These are phyloP conservation scores for Drosophila dunni DNA, from an alignment of 1,140 invertebrate species.

Conservation along the genomic window DNA sequence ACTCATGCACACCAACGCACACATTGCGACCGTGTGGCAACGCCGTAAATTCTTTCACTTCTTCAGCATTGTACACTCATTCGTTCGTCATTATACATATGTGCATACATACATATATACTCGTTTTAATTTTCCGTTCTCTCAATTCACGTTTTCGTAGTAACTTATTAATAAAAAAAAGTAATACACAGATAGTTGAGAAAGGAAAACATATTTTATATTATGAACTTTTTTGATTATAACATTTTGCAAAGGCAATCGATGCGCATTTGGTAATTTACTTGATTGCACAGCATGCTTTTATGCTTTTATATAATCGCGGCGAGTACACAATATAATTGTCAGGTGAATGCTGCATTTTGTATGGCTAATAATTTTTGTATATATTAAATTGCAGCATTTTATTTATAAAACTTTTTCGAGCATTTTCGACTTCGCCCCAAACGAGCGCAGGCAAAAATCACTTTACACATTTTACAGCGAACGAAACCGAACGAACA, in stretches of 20 bases:
- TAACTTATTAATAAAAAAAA: constrained; percentile 68
- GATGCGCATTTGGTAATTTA: constrained; percentile 73
- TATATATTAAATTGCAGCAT: constrained; percentile 50
- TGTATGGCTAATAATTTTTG: constrained; percentile 33
- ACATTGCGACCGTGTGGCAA: constrained; percentile 61
- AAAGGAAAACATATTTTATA: constrained; percentile 21
- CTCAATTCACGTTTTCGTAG: constrained; percentile 63
- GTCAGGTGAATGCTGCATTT: constrained; percentile 35
- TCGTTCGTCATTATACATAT: constrained; percentile 64
- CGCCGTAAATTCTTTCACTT: constrained; percentile 76
- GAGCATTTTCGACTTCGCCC: constrained; percentile 82
- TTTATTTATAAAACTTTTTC: constrained; percentile 76
- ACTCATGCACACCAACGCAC: constrained; percentile 13
- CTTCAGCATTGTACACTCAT: constrained; percentile 75
- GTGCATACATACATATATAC: constrained; percentile 23
- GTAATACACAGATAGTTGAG: constrained; percentile 32
- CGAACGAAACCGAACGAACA: constrained; percentile 56
- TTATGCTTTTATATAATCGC: constrained; percentile 73
- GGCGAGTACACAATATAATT: constrained; percentile 37
- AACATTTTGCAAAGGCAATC: constrained; percentile 48
- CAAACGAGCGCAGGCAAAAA: constrained; percentile 74
- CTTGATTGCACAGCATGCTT: constrained; percentile 55
- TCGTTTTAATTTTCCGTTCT: constrained; percentile 51
- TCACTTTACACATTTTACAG: constrained; percentile 79
- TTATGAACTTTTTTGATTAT: constrained; percentile 24